These are phyloP conservation scores for Nycticryphes semicollaris DNA, from an alignment of 2,113 vertebrate species.

Conservation along the genomic window DNA sequence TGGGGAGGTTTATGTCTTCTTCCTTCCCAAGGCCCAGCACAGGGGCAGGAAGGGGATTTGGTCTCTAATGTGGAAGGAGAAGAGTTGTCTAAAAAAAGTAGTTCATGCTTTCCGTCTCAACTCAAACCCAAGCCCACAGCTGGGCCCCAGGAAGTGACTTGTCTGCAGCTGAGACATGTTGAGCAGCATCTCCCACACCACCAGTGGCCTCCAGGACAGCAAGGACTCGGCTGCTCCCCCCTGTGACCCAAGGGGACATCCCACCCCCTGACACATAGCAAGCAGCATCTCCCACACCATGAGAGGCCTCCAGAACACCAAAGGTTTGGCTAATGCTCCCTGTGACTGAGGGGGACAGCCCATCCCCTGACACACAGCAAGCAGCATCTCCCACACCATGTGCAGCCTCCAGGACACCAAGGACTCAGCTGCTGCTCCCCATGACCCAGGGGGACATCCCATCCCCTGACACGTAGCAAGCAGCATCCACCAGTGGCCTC, in stretches of 20 bases:
- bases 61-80: background rate
- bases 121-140: background rate
- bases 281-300: background rate
- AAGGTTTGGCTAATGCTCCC: background rate
- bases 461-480: too few species aligned
- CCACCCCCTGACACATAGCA: background rate
- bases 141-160: background rate
- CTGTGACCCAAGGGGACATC: background rate
- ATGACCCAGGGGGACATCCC: too few species aligned
- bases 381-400: too few species aligned
- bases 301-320: background rate
- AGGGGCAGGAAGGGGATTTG: background rate
- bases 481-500: background rate
- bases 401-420: too few species aligned
- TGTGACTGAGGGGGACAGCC: fast-evolving
- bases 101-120: background rate
- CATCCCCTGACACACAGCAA: background rate
- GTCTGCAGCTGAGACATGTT: background rate
- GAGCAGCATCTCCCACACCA: background rate
- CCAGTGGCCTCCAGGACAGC: background rate
- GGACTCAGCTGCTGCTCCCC: too few species aligned
- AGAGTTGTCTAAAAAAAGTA: background rate
- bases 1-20: background rate
- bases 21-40: background rate
- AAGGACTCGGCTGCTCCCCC: background rate